A percentile compares a stretch with the other conserved stretches of the same genome.
Evolutionary conservation across 2,113 vertebrate genomes (phyloP).

Genomic region (Gallinago paraguaiae): DNA sequence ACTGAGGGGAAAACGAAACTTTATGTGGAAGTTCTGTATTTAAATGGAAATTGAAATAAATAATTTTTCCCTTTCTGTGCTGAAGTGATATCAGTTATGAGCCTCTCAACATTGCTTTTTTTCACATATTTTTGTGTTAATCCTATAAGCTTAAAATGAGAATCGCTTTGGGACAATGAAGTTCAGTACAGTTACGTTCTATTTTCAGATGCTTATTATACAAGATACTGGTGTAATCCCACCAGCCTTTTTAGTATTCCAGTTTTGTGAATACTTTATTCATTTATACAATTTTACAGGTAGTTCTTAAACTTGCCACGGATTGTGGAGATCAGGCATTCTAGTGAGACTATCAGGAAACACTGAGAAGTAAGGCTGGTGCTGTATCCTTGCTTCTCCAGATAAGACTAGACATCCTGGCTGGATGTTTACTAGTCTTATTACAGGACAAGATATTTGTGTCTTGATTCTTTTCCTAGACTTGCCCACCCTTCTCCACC

Average conservation of each 20-base stretch:
- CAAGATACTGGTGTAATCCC: neutral
- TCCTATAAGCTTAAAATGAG: neutral
- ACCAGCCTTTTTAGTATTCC: neutral
- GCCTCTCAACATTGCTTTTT: neutral
- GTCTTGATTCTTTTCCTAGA: neutral
- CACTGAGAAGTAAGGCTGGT: neutral
- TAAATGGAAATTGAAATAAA: neutral
- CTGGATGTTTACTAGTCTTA: slow-evolving; percentile 26
- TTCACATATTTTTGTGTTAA: neutral
- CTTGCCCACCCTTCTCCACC: slow-evolving; percentile 9
- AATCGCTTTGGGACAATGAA: neutral
- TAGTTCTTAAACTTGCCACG: neutral
- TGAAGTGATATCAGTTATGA: neutral
- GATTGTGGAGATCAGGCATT: neutral
- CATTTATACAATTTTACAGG: neutral
- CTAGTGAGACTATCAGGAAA: neutral
- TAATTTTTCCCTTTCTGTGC: neutral
- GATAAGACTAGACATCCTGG: slow-evolving; percentile 17
- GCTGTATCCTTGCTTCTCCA: neutral
- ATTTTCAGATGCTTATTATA: neutral
- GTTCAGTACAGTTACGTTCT: neutral
- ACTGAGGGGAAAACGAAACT: neutral
- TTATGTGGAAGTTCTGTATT: neutral
- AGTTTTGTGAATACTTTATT: neutral
- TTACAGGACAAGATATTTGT: slow-evolving; percentile 1